Evolutionary conservation across 2,113 vertebrate genomes (phyloP), one percentile per base, ranked within the genome.

Genomic region (Daubentonia madagascariensis): DNA sequence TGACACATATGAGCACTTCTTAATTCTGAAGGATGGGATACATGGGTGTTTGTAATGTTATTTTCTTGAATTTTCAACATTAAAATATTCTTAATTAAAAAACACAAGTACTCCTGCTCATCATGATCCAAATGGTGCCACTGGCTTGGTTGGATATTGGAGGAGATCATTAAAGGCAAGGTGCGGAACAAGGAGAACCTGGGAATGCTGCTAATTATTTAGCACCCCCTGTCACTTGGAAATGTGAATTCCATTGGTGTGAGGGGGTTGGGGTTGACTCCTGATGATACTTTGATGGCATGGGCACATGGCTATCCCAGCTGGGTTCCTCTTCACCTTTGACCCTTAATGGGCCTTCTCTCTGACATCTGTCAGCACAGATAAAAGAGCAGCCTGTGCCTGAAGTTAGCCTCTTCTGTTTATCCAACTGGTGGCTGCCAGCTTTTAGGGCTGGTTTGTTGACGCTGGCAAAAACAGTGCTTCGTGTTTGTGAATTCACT

Each of bases 181-280:
- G 20, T 70, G 40, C 40, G 18, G 61, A 92, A 79, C 73, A 59
- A 94, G 73, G 94, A 79, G 50, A 83, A 83, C 37, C 35, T 14
- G 59, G 67, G 95, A 92, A 96, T 87, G 86, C 83, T 96, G 95
- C 91, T 96, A 87, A 96, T 95, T 87, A 48, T 65, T 96, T 96
- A 86, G 45, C 75, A 76, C 94, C 84, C 96, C 68, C 35, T 37
- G 67, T 96, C 59, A 67, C 95, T 83, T 61, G 59, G 91, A 94
- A 86, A 89, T 85, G 59, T 73, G 91, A 83, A 88, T 90, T 97
- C 81, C 59, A 9, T 63, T 85, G 50, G n/a, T 81, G 57, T 67
- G 83, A 86, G 54, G 84, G 67, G 50, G 54, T 45, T 95, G 78
- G 65, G 23, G 37, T 85, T 86, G 65, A 91, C 40, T 89, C 54